These are phyloP conservation scores for Temnothorax rugatulus DNA, from an alignment of 2,888 invertebrate genomes.

Conservation along the genomic window DNA sequence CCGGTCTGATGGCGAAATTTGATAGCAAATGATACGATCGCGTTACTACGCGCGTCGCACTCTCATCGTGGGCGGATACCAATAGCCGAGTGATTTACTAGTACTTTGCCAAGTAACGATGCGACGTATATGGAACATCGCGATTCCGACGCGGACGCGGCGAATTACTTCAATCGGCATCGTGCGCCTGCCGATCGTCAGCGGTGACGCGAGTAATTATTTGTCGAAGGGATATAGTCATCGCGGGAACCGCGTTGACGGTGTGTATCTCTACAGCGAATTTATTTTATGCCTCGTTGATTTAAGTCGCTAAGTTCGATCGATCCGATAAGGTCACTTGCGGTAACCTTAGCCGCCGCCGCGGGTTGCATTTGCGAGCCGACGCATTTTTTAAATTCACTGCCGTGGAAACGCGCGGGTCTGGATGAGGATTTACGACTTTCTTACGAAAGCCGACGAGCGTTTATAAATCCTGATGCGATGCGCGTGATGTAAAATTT, in stretches of 20 bases:
- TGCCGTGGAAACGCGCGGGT: not conserved
- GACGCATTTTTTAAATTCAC: conserved; percentile 12
- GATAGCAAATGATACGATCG: conserved; percentile 24
- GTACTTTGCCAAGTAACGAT: conserved; percentile 65
- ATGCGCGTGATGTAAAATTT: not conserved
- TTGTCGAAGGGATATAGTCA: conserved; percentile 38
- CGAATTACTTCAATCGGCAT: conserved; percentile 56
- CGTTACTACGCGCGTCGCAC: conserved; percentile 46
- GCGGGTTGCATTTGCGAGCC: conserved; percentile 11
- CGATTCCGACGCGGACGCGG: conserved; percentile 41
- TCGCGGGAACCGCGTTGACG: conserved; percentile 2
- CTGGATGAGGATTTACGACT: conserved; percentile 21
- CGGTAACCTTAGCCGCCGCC: conserved; percentile 15
- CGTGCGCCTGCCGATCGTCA: conserved; percentile 47
- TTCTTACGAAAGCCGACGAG: conserved; percentile 15
- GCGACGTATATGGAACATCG: conserved; percentile 61
- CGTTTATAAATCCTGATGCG: conserved; percentile 11
- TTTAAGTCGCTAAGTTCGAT: conserved; percentile 24
- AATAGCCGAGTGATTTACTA: conserved; percentile 69
- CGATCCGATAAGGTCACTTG: conserved; percentile 38
- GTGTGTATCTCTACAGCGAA: not conserved
- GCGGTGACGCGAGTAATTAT: conserved; percentile 51
- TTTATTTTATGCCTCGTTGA: conserved; percentile 41
- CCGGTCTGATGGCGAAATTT: conserved; percentile 50
- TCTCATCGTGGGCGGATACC: conserved; percentile 68